Base-by-base conservation (phyloP, 2,797 vertebrate genomes). In the Nasua narica region DNA sequence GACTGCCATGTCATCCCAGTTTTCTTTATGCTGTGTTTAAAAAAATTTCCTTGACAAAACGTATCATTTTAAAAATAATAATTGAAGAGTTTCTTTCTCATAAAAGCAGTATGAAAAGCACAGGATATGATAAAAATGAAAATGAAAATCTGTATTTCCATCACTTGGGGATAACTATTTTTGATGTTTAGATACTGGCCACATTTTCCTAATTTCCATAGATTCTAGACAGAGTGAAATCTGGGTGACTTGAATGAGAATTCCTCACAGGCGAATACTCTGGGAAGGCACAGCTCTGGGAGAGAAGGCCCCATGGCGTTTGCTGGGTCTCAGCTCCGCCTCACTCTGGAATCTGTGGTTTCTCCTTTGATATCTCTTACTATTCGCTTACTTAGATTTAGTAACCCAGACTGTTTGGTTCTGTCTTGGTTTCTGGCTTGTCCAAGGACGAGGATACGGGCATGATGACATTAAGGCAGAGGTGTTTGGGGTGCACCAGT, bases 1-100 rank as follows among this genome's bases (percentile, higher is more conserved):
- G 62, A 43, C 37, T 91, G 46, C n/a, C 12, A 1, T 84, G 83
- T 58, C 79, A 85, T 84, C 74, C 35, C 54, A 40, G 25, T 32
- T 96, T 96, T 94, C 79, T 3, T 94, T 72, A 87, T 52, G 94
- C 35, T 91, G 32, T 87, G 87, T 56, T 92, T 78, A 91, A 87
- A 69, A 96, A 52, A 86, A 65, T 77, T 89, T 67, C 21, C 79
- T 90, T 93, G 77, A 76, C 65, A 91, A 96, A 94, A 87, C 69
- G 27, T 23, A 90, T 48, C 70, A 67, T 58, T 87, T 89, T 54
- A 90, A 88, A 79, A 92, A 95, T 74, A 97, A 65, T 94, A 94
- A 88, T 4, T 62, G 67, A 85, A 82, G 82, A 60, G 9, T 70
- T 96, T 91, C 60, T 87, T 81, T 94, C 90, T 95, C 15, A 88